These are phyloP conservation scores for Lutjanus argentimaculatus DNA, from an alignment of 2,797 vertebrate genomes.

Conservation along the genomic window DNA sequence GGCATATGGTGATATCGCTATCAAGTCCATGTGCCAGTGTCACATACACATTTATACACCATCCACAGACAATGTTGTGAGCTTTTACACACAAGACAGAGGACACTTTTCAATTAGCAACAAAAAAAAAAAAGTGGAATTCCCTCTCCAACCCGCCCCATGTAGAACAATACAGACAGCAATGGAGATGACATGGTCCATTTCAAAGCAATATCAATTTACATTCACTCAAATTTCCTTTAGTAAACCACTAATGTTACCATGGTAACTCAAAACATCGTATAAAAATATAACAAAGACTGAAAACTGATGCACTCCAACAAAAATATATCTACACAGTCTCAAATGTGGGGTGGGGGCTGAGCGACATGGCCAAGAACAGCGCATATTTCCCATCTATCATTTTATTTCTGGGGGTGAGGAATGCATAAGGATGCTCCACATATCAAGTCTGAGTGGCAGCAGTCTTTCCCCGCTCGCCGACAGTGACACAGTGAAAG, in stretches of 20 bases:
- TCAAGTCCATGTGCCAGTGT: conserved; percentile 65
- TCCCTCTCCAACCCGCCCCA: conserved; percentile 30
- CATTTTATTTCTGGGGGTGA: conserved; percentile 50
- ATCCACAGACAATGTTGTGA: conserved; percentile 70
- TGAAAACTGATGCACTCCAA: conserved; percentile 70
- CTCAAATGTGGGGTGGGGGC: conserved; percentile 66
- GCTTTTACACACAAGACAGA: conserved; percentile 68
- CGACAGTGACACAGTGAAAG: conserved; percentile 86
- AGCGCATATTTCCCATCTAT: conserved; percentile 47
- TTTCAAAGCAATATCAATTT: conserved; percentile 66
- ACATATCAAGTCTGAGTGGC: conserved; percentile 85
- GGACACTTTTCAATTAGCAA: conserved; percentile 50
- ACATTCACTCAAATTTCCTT: conserved; percentile 74
- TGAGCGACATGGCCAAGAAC: conserved; percentile 52
- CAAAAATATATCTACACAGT: conserved; percentile 78
- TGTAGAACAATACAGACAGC: conserved; percentile 51
- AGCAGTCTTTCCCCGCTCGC: conserved; percentile 84
- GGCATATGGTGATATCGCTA: conserved; percentile 75
- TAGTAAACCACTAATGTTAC: conserved; percentile 73
- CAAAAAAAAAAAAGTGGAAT: conserved; percentile 12
- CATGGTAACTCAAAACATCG: conserved; percentile 73
- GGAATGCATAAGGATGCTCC: conserved; percentile 32
- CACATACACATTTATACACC: conserved; percentile 73
- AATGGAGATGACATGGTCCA: conserved; percentile 58
- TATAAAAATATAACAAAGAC: conserved; percentile 85